phyloP scores from a whole-genome alignment of 64 coral and sea anemone species.

The Pachyseris speciosa region DNA sequence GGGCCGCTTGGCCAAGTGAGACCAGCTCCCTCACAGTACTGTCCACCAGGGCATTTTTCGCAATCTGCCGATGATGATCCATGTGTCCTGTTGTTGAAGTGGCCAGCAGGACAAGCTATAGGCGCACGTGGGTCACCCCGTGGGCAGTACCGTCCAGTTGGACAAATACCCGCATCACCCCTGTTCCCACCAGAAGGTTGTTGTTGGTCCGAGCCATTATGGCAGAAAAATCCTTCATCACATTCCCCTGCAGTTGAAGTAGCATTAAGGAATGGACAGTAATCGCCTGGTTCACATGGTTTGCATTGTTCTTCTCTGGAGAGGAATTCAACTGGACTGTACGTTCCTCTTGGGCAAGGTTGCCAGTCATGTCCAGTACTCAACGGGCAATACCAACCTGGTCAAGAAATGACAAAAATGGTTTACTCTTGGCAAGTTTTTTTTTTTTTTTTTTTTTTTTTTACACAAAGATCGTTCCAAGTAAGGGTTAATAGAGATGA shows the following conservation, averaged over 20 bases:
- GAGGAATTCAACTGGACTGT: slow-evolving; percentile 81
- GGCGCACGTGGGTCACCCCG: slow-evolving; percentile 75
- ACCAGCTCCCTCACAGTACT: slow-evolving; percentile 85
- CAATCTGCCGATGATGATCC: slow-evolving; percentile 66
- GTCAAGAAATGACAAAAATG: not conserved
- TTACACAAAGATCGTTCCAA: too few relatives aligned
- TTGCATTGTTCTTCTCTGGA: slow-evolving; percentile 72
- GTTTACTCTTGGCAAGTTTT: not conserved
- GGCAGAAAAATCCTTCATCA: slow-evolving; percentile 86
- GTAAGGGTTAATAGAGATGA: too few relatives aligned
- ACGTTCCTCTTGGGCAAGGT: slow-evolving; percentile 95
- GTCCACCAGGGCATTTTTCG: slow-evolving; percentile 76
- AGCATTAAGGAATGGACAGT: slow-evolving; percentile 77
- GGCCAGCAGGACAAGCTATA: slow-evolving; percentile 78
- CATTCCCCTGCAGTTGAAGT: slow-evolving; percentile 80
- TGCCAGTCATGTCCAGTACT: slow-evolving; percentile 85
- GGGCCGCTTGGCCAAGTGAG: slow-evolving; percentile 89
- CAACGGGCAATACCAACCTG: slow-evolving; percentile 94
- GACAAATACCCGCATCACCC: slow-evolving; percentile 97
- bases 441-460: not conserved
- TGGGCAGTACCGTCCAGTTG: slow-evolving; percentile 83
- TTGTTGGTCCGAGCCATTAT: slow-evolving; percentile 93
- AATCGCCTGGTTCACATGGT: slow-evolving; percentile 84
- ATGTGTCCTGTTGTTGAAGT: slow-evolving; percentile 87
- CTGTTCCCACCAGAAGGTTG: slow-evolving; percentile 84